Evolutionary conservation across 1,140 invertebrate species (phyloP).

Genomic region (Drosophila bipectinata): DNA sequence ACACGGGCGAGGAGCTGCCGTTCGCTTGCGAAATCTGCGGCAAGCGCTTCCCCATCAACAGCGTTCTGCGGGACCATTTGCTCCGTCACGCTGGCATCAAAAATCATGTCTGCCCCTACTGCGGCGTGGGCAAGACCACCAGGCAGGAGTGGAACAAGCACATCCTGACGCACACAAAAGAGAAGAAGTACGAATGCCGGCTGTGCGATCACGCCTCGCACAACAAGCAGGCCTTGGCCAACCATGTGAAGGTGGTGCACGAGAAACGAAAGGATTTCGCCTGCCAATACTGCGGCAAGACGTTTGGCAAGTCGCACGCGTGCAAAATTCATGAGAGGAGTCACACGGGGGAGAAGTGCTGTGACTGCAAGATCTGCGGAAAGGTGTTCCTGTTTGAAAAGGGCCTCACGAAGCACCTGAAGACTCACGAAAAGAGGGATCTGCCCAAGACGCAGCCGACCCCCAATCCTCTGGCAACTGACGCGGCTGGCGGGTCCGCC

Average conservation of each 20-base stretch:
- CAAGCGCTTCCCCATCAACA: conserved; percentile 77
- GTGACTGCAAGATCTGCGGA: conserved; percentile 78
- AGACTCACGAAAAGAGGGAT: conserved; percentile 76
- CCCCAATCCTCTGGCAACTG: conserved; percentile 46
- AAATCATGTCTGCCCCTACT: conserved; percentile 79
- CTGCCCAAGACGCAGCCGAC: conserved; percentile 51
- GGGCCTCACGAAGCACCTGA: conserved; percentile 71
- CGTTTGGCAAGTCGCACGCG: conserved; percentile 76
- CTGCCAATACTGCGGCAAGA: conserved; percentile 79
- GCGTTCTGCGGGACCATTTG: conserved; percentile 72
- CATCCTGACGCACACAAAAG: conserved; percentile 76
- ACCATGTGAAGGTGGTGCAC: conserved; percentile 77
- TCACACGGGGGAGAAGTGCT: conserved; percentile 85
- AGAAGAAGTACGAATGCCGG: conserved; percentile 76
- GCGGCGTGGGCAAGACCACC: conserved; percentile 79
- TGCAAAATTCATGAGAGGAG: conserved; percentile 79
- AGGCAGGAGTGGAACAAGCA: conserved; percentile 79
- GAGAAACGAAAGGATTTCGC: conserved; percentile 80
- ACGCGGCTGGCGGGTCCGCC: conserved; percentile 27
- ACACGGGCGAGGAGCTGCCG: conserved; percentile 85
- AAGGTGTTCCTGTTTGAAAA: conserved; percentile 77
- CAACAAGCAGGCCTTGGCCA: conserved; percentile 73
- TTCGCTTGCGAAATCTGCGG: conserved; percentile 86
- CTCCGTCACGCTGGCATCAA: conserved; percentile 80
- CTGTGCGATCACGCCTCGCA: conserved; percentile 79